Percentiles rank a stretch among this genome's conserved stretches.
Evolutionary conservation across 2,888 invertebrate genomes (phyloP).

Genomic region (Drosophila mayaguana): DNA sequence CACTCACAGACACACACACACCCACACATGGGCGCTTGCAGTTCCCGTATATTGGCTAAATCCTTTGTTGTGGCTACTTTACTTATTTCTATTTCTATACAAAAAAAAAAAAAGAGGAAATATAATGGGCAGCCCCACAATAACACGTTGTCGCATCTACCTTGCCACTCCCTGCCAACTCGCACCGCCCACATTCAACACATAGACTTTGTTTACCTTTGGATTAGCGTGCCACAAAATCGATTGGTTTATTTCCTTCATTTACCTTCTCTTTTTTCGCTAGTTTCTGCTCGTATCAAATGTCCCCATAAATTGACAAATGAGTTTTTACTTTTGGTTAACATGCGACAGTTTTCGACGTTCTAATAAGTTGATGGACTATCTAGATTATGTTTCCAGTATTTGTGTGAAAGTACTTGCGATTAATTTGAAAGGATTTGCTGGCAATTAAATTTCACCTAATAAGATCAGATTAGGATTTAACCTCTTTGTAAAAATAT

Average conservation of each 20-base stretch:
- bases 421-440: slow-evolving; percentile 42
- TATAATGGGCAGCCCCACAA: slow-evolving; percentile 29
- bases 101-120: slow-evolving; percentile 8
- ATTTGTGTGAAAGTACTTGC: slow-evolving; percentile 6
- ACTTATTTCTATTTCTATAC: slow-evolving; percentile 39
- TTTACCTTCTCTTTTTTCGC: slow-evolving; percentile 17
- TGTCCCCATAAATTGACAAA: slow-evolving; percentile 54
- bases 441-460: background rate
- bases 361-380: slow-evolving; percentile 32
- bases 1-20: background rate
- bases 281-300: slow-evolving; percentile 48
- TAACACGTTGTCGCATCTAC: background rate
- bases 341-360: slow-evolving; percentile 13
- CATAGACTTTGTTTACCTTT: slow-evolving; percentile 52
- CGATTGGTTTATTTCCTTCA: slow-evolving; percentile 29
- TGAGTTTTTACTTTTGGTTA: slow-evolving; percentile 39
- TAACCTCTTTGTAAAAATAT: background rate
- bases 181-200: background rate
- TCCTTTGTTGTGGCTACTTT: slow-evolving; percentile 69
- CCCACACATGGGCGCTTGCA: background rate
- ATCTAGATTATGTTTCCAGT: slow-evolving; percentile 7
- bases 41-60: slow-evolving; percentile 59
- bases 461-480: background rate
- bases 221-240: slow-evolving; percentile 50
- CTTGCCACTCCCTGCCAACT: slow-evolving; percentile 22